A percentile compares a stretch with the other conserved stretches of the same genome.
Conservation (phyloP, 2,797 vertebrate genomes). For the Oryzias sinensis region DNA sequence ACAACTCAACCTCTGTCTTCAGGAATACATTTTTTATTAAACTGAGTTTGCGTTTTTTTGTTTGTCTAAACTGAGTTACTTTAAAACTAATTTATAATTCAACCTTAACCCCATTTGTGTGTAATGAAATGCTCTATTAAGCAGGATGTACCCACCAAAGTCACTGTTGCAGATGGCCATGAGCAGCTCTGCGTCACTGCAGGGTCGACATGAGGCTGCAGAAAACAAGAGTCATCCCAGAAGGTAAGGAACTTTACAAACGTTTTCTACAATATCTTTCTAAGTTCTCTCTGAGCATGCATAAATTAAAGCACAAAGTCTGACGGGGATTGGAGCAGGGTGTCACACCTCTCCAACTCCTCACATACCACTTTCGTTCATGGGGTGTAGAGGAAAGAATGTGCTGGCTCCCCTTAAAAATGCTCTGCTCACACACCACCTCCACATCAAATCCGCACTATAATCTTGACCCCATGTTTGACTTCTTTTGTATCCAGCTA, state of each 20-base stretch:
- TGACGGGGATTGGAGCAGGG: conserved; percentile 18
- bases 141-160: conserved; percentile 75
- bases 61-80: no score
- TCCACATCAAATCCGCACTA: conserved; percentile 28
- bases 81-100: no score
- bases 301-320: not conserved
- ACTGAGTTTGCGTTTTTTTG: no score
- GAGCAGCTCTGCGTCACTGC: conserved; percentile 79
- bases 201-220: conserved; percentile 79
- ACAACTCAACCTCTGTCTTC: no score
- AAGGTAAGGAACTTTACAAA: not conserved
- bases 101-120: not conserved
- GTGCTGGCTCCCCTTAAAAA: conserved; percentile 21
- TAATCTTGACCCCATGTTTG: conserved; percentile 51
- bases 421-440: conserved; percentile 18
- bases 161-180: conserved; percentile 85
- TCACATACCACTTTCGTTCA: conserved; percentile 18
- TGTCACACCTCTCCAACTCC: conserved; percentile 1
- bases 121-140: not conserved
- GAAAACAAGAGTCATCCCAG: conserved; percentile 12
- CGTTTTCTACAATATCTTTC: not conserved
- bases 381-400: conserved; percentile 57
- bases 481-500: conserved; percentile 57
- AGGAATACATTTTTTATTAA: no score
- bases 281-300: not conserved